These are phyloP conservation scores for Thryonomys swinderianus DNA, from an alignment of 2,113 vertebrate species.

Conservation along the genomic window DNA sequence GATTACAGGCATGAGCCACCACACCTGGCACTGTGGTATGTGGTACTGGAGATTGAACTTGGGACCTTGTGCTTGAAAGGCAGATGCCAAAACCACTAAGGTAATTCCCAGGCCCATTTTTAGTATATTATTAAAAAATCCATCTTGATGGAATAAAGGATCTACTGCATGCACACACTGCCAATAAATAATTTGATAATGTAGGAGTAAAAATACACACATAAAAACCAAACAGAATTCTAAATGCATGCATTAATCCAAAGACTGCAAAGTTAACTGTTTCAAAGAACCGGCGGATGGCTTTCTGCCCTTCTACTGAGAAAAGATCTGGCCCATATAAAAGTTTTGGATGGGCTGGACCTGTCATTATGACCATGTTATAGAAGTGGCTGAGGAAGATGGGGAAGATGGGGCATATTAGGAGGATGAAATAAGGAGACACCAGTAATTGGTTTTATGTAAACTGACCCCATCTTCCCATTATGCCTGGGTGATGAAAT, in stretches of 20 bases:
- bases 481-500: constrained; percentile 1
- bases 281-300: not conserved
- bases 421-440: constrained; percentile 9
- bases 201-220: constrained; percentile 44
- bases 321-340: not conserved
- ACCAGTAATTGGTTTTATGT: not conserved
- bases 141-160: constrained; percentile 33
- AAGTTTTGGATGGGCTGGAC: not conserved
- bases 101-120: too few relatives aligned
- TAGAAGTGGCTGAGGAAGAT: not conserved
- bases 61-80: too few relatives aligned
- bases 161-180: not conserved
- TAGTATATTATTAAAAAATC: constrained; percentile 55
- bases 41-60: too few relatives aligned
- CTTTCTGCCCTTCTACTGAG: not conserved
- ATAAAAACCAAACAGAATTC: constrained; percentile 73
- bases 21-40: too few relatives aligned
- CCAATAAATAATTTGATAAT: constrained; percentile 36
- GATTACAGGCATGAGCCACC: too few relatives aligned
- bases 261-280: constrained; percentile 34
- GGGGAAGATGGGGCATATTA: not conserved
- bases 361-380: not conserved
- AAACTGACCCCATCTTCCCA: constrained; percentile 19
- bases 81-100: too few relatives aligned
- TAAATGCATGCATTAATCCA: constrained; percentile 7